Conservation (phyloP, 2,797 vertebrate genomes). For the Mareca strepera region DNA sequence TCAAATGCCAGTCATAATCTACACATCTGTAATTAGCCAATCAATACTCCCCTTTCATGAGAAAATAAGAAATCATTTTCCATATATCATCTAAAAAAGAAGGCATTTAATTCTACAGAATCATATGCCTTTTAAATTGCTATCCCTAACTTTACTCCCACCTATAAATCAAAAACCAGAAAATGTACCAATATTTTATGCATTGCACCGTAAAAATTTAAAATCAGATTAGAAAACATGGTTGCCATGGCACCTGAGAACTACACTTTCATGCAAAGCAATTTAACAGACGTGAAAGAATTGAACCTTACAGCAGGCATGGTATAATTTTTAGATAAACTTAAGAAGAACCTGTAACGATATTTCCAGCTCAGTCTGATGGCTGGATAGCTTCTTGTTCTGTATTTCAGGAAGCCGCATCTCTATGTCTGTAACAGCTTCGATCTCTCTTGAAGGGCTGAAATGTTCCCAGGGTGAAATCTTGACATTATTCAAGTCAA, state of each 20-base stretch:
- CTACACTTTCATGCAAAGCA: slow-evolving; percentile 73
- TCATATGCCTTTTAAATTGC: slow-evolving; percentile 23
- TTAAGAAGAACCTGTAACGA: slow-evolving; percentile 28
- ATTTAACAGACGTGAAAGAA: slow-evolving; percentile 65
- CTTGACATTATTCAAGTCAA: neutral
- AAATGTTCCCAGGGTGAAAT: slow-evolving; percentile 4
- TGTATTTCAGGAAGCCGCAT: neutral
- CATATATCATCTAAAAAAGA: neutral
- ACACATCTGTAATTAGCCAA: slow-evolving; percentile 10
- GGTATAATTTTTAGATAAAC: slow-evolving; percentile 50
- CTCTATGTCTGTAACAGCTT: neutral
- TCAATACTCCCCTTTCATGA: neutral
- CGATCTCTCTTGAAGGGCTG: slow-evolving; percentile 6
- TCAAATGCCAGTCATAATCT: slow-evolving; percentile 11
- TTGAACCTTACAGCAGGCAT: slow-evolving; percentile 44
- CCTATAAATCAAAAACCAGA: slow-evolving; percentile 49
- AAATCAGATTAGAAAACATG: slow-evolving; percentile 68
- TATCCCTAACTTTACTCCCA: slow-evolving; percentile 19
- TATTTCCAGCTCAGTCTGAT: slow-evolving; percentile 4
- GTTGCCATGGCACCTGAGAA: slow-evolving; percentile 72
- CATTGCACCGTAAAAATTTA: slow-evolving; percentile 44
- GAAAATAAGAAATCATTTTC: neutral
- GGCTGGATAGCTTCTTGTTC: neutral
- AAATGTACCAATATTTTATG: slow-evolving; percentile 49
- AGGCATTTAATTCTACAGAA: neutral